phyloP scores from a whole-genome alignment of 2,888 invertebrate species.

The Serrognathus titanus region DNA sequence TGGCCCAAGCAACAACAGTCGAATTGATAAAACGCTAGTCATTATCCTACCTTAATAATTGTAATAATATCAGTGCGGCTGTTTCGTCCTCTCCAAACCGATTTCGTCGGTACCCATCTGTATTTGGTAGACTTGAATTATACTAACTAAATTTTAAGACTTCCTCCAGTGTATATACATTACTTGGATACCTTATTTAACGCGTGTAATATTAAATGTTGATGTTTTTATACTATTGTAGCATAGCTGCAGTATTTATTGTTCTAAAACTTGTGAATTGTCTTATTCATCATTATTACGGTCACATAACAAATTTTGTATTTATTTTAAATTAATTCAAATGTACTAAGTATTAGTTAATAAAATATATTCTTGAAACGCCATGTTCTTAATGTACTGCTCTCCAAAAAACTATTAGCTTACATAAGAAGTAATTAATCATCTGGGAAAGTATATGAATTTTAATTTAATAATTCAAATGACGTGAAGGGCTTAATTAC shows the following conservation, averaged over 20 bases:
- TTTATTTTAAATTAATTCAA: slow-evolving; percentile 30
- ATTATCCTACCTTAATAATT: slow-evolving; percentile 18
- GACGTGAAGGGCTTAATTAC: too few relatives aligned
- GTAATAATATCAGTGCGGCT: slow-evolving; percentile 24
- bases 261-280: slow-evolving; percentile 26
- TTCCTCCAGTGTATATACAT: slow-evolving; percentile 4
- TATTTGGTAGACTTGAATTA: slow-evolving; percentile 3
- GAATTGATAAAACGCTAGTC: slow-evolving; percentile 32
- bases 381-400: background rate
- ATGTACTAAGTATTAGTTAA: slow-evolving; percentile 34
- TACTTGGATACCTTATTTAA: slow-evolving; percentile 19
- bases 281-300: slow-evolving; percentile 15
- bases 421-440: too few relatives aligned
- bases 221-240: slow-evolving; percentile 35
- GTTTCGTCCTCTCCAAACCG: slow-evolving; percentile 15
- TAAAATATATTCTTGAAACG: slow-evolving; percentile 33
- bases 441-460: too few relatives aligned
- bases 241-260: slow-evolving; percentile 32
- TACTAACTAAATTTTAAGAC: slow-evolving; percentile 10
- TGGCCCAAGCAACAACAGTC: slow-evolving; percentile 71
- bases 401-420: background rate
- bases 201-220: slow-evolving; percentile 23
- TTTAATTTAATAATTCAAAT: too few relatives aligned
- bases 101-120: background rate
- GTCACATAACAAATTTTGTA: slow-evolving; percentile 28